Percentiles rank a stretch among this genome's conserved stretches.
Conservation (phyloP, 2,888 invertebrate species). For the Allygus modestus region DNA sequence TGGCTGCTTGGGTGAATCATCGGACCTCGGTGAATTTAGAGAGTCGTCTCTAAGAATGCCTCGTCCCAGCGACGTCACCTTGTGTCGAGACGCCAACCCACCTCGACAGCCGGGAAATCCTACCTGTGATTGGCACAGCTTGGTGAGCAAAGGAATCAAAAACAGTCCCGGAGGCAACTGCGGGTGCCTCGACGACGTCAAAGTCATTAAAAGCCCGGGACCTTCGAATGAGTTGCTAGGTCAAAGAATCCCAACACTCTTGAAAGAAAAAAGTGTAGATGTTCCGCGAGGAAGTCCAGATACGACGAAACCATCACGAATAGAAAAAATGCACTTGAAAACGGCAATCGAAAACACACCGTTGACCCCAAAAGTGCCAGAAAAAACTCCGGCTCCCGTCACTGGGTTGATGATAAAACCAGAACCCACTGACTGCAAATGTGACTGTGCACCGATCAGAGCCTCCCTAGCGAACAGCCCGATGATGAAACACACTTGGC, state of each 20-base stretch:
- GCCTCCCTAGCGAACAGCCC: neutral
- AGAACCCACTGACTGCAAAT: conserved; percentile 13
- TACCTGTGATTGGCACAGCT: conserved; percentile 41
- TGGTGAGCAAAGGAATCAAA: conserved; percentile 26
- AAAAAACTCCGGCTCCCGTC: neutral
- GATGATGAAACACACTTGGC: conserved; percentile 23
- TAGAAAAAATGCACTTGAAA: neutral
- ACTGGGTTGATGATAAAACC: neutral
- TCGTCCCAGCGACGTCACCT: neutral
- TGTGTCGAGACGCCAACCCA: conserved; percentile 24
- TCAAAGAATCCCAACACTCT: too few relatives aligned
- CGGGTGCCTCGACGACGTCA: neutral
- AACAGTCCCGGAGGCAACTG: conserved; percentile 35
- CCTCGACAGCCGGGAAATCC: neutral
- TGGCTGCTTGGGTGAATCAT: neutral
- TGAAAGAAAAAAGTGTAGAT: too few relatives aligned
- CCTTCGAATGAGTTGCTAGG: neutral
- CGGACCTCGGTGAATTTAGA: neutral
- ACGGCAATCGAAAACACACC: neutral
- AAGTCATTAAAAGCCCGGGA: neutral
- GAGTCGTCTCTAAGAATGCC: neutral
- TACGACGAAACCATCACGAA: neutral
- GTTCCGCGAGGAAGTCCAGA: too few relatives aligned
- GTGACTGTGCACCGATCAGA: neutral
- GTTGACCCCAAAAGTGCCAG: neutral